Percentiles rank a stretch among this genome's conserved stretches.
These are phyloP conservation scores for Peromyscus leucopus DNA, from an alignment of 2,113 vertebrate genomes.

Conservation along the genomic window DNA sequence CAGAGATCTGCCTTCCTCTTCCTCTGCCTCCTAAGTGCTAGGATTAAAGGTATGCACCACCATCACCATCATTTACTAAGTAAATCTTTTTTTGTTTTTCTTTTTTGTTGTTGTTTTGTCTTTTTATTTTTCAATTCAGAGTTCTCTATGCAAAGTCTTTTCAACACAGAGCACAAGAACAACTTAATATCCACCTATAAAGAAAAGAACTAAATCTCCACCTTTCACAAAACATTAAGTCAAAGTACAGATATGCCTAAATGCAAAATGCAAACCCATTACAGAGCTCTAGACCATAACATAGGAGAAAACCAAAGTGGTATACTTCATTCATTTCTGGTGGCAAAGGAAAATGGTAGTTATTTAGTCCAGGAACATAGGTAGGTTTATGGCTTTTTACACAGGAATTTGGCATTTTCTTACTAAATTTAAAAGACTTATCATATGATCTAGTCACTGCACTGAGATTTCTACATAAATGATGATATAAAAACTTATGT, in stretches of 20 bases:
- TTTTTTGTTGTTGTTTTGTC: too few species aligned
- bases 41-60: too few species aligned
- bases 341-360: background rate
- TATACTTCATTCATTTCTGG: background rate
- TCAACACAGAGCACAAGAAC: background rate
- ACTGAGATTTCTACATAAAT: background rate
- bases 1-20: too few species aligned
- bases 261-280: background rate
- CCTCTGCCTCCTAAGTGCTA: too few species aligned
- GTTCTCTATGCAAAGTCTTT: background rate
- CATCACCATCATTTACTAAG: too few species aligned
- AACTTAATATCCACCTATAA: background rate
- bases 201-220: background rate
- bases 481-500: conserved; percentile 7
- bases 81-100: too few species aligned
- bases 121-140: too few species aligned
- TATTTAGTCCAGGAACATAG: background rate
- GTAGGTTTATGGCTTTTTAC: background rate
- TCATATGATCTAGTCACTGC: background rate
- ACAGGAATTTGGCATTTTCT: background rate
- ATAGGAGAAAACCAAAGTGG: background rate
- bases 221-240: background rate
- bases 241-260: background rate
- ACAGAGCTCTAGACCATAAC: background rate
- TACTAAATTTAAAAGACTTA: conserved; percentile 9